Conservation (phyloP, 1,140 invertebrate species). For the Cyphomyrmex costatus region DNA sequence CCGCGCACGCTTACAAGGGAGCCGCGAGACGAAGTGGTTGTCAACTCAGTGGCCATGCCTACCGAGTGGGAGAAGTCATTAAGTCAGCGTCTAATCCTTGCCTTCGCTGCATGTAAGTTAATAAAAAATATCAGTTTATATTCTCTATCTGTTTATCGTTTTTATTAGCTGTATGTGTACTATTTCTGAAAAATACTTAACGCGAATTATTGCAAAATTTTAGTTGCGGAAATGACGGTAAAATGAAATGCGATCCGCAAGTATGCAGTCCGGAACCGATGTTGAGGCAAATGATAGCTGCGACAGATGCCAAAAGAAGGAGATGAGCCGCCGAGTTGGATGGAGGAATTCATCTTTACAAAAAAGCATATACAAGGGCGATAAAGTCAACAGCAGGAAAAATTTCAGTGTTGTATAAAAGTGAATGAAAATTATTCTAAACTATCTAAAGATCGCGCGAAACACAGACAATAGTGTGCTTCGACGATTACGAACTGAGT, state of each 20-base stretch:
- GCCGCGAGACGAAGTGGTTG: constrained; percentile 92
- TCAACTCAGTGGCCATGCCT: constrained; percentile 93
- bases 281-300: constrained; percentile 95
- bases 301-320: constrained; percentile 89
- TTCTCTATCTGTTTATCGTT: neutral
- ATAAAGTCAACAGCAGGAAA: constrained; percentile 63
- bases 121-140: constrained; percentile 16
- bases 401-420: constrained; percentile 84
- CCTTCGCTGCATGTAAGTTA: constrained; percentile 96
- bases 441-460: constrained; percentile 82
- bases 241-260: constrained; percentile 97
- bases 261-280: constrained; percentile 95
- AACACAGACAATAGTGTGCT: constrained; percentile 85
- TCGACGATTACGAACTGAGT: constrained; percentile 84
- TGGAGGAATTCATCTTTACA: constrained; percentile 58
- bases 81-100: constrained; percentile 95
- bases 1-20: constrained; percentile 92
- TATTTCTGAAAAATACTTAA: constrained; percentile 22
- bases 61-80: constrained; percentile 94
- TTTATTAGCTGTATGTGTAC: neutral
- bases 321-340: constrained; percentile 88
- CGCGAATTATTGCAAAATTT: constrained; percentile 64
- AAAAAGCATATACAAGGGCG: constrained; percentile 53
- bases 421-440: constrained; percentile 85
- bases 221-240: constrained; percentile 95